phyloP scores from a whole-genome alignment of 2,888 invertebrate species.

The Cephonodes hylas region DNA sequence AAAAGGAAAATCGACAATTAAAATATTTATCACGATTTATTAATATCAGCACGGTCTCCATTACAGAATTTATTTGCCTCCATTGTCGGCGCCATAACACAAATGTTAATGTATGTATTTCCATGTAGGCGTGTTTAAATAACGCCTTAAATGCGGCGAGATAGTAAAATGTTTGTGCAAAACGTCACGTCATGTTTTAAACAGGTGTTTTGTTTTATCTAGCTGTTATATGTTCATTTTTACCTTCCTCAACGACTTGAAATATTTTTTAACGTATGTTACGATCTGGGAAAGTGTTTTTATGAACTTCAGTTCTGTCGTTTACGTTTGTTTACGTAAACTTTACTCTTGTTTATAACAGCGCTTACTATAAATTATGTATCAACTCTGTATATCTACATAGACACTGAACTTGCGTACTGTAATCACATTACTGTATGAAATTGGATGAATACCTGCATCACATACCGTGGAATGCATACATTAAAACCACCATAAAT shows the following conservation, averaged over 20 bases:
- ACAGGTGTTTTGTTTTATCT: neutral
- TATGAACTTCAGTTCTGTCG: neutral
- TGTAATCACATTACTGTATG: too few relatives aligned
- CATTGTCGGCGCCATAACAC: neutral
- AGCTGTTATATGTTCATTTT: neutral
- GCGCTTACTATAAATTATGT: neutral
- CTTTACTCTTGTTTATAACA: neutral
- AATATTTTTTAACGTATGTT: neutral
- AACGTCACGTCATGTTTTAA: neutral
- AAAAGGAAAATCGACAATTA: too few relatives aligned
- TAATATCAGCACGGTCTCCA: too few relatives aligned
- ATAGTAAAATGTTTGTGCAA: neutral
- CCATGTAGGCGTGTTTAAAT: neutral
- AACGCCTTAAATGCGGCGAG: neutral
- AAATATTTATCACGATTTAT: too few relatives aligned
- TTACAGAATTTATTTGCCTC: neutral
- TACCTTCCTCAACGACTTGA: neutral
- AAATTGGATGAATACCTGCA: neutral
- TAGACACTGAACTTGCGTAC: too few relatives aligned
- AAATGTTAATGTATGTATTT: neutral
- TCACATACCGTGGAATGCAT: neutral
- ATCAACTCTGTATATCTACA: too few relatives aligned
- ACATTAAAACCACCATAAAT: neutral
- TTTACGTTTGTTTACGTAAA: neutral
- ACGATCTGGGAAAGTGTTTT: neutral